Percentiles rank a stretch among this genome's conserved stretches.
Conservation (phyloP, 2,888 invertebrate genomes). For the Muschampia plurimacula region DNA sequence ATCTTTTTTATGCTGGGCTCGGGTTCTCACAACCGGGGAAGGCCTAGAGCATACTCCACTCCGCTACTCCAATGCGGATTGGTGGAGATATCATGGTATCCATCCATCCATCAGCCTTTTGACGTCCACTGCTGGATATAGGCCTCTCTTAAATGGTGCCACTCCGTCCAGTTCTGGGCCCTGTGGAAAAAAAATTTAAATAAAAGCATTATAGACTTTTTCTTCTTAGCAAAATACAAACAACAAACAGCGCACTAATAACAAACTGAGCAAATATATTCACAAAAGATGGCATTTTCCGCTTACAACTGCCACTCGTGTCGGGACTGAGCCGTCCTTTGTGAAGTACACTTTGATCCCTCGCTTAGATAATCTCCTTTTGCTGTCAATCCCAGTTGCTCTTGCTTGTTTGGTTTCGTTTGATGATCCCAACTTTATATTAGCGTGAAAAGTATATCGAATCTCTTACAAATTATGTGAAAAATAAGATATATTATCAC, state of each 20-base stretch:
- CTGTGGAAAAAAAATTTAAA: too few relatives aligned
- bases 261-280: constrained; percentile 3
- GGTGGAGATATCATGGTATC: too few relatives aligned
- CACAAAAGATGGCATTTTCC: background rate
- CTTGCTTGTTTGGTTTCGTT: constrained; percentile 6
- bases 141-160: too few relatives aligned
- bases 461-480: background rate
- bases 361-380: constrained; percentile 19
- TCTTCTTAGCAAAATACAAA: too few relatives aligned
- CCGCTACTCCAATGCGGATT: too few relatives aligned
- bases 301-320: background rate
- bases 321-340: constrained; percentile 11
- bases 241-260: background rate
- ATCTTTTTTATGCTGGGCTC: too few relatives aligned
- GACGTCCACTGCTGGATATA: too few relatives aligned
- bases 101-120: too few relatives aligned
- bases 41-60: too few relatives aligned
- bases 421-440: background rate
- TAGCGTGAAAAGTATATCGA: background rate
- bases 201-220: too few relatives aligned
- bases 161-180: too few relatives aligned
- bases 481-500: background rate
- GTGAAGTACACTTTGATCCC: constrained; percentile 27
- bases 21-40: too few relatives aligned
- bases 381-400: constrained; percentile 10